Conservation (phyloP, 2,113 vertebrate species). For the Melanerpes formicivorus region DNA sequence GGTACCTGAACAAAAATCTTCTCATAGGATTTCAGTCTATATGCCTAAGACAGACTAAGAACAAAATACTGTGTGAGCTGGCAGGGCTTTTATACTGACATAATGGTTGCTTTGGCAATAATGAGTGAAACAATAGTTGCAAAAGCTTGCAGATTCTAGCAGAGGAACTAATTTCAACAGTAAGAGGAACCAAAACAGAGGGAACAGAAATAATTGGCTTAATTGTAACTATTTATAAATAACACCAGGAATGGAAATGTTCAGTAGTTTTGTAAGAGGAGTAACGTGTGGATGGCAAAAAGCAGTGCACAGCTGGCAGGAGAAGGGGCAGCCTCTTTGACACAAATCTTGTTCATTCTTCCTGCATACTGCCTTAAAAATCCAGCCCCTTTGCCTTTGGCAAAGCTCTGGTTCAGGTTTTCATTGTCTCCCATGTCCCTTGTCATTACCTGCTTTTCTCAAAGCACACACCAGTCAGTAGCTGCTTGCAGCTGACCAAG, state of each 20-base stretch:
- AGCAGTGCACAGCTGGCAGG: not conserved
- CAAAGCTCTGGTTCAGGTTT: not conserved
- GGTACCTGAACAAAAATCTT: not conserved
- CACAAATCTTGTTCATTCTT: not conserved
- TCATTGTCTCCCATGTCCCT: not conserved
- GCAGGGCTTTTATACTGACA: slow-evolving; percentile 12
- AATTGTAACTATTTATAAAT: slow-evolving; percentile 6
- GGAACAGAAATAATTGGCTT: slow-evolving; percentile 24
- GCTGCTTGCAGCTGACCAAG: not conserved
- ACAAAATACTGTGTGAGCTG: not conserved
- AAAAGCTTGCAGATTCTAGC: not conserved
- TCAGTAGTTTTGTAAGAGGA: not conserved
- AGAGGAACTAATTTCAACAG: not conserved
- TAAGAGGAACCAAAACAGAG: not conserved
- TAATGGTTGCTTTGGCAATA: not conserved
- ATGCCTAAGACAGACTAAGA: not conserved
- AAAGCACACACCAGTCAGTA: not conserved
- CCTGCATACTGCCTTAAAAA: not conserved
- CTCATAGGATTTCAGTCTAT: not conserved
- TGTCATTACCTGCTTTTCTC: not conserved
- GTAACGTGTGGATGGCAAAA: not conserved
- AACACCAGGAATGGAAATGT: not conserved
- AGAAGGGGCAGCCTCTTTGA: not conserved
- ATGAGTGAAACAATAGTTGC: not conserved
- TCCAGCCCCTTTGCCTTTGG: not conserved